Evolutionary conservation across 2,888 invertebrate genomes (phyloP).

Genomic region (Tortricodes alternella): DNA sequence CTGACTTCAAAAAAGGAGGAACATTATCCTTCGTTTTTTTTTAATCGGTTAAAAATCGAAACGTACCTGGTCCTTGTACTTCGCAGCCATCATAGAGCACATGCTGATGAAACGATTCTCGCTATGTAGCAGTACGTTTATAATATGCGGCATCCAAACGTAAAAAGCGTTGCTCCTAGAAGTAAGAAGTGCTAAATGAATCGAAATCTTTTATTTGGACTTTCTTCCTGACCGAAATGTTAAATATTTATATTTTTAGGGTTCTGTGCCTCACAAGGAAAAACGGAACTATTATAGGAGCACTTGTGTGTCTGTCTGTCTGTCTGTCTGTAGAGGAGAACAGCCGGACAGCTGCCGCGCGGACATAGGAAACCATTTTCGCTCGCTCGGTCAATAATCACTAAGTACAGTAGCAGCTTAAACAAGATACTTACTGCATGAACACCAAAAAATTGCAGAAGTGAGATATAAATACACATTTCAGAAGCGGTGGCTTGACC

Average conservation of each 20-base stretch:
- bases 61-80: background rate
- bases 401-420: background rate
- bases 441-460: background rate
- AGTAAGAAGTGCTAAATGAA: background rate
- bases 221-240: too few species aligned
- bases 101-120: background rate
- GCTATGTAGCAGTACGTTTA: slow-evolving; percentile 4
- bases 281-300: too few species aligned
- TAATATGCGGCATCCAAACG: slow-evolving; percentile 16
- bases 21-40: too few species aligned
- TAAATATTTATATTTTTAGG: too few species aligned
- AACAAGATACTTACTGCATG: background rate
- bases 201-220: too few species aligned
- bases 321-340: too few species aligned
- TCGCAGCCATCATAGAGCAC: background rate
- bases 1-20: too few species aligned
- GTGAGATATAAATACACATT: background rate
- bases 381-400: too few species aligned
- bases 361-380: too few species aligned
- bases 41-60: background rate
- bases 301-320: too few species aligned
- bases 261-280: too few species aligned
- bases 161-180: slow-evolving; percentile 19
- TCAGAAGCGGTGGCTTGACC: background rate
- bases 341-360: too few species aligned